Evolutionary conservation across 2,113 vertebrate species (phyloP).

Genomic region (Halichoeres trimaculatus): DNA sequence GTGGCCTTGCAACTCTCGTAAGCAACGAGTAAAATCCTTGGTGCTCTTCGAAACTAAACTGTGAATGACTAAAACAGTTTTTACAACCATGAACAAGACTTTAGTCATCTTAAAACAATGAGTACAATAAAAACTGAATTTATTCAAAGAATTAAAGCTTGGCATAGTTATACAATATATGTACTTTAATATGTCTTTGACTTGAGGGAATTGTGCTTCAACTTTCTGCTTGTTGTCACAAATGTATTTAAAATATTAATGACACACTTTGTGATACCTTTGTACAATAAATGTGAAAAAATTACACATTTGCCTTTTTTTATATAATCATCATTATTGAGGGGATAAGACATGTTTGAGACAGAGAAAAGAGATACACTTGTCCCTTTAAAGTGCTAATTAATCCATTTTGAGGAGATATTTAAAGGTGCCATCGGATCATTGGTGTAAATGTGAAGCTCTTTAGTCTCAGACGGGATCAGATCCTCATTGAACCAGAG

Average conservation of each 20-base stretch:
- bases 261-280: too few relatives aligned
- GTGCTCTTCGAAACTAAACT: not conserved
- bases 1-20: slow-evolving; percentile 19
- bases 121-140: too few relatives aligned
- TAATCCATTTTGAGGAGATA: not conserved
- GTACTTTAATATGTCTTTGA: too few relatives aligned
- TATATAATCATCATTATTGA: not conserved
- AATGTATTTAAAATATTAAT: not conserved
- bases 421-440: not conserved
- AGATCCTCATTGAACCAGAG: not conserved
- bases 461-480: not conserved
- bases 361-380: not conserved
- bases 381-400: not conserved
- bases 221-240: not conserved
- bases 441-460: not conserved
- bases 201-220: not conserved
- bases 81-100: not conserved
- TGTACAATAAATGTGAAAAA: too few relatives aligned
- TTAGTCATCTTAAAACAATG: too few relatives aligned
- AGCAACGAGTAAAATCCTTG: not conserved
- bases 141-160: too few relatives aligned
- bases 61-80: slow-evolving; percentile 1
- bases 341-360: not conserved
- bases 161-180: not conserved
- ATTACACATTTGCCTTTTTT: too few relatives aligned